Base-by-base conservation (phyloP, 2,113 vertebrate genomes). In the Anoplopoma fimbria region DNA sequence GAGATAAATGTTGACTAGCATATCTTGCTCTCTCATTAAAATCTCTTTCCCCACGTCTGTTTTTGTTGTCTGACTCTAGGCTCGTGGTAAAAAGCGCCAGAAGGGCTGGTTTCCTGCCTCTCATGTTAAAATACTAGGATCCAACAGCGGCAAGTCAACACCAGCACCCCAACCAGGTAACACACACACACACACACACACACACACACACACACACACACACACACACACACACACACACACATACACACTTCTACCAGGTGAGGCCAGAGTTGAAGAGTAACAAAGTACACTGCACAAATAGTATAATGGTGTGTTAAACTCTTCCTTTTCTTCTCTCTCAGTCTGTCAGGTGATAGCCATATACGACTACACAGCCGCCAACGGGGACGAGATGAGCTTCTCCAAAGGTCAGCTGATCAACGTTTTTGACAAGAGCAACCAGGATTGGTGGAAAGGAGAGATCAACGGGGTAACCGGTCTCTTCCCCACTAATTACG, bases 361-460 rank as follows among this genome's bases (percentile, higher is more conserved):
- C 2, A 96, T 99, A 93, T 99, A 99, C 0, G 98, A 99, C 91
- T 99, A 99, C 69, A 83, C 63, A 0, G 98, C 98, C 0, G 97
- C 95, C 89, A 99, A 97, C 1, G 93, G 95, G 85, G 97, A 99
- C 0, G 98, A 99, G 91, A 95, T 99, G 75, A 99, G 93, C 84
- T 99, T 99, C 94, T 96, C 96, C 85, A 97, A 97, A 91, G 96
- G 96, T 67, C 98, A 99, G 69, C 90, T 97, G 58, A 97, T 99
- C 69, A 98, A 94, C 17, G 97, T 99, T 17, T 87, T 97, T 62
- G 97, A 94, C 93, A 99, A 97, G 89, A 97, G 95, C 25, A 87
- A 99, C 69, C 95, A 95, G 42, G 98, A 99, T 76, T 99, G 98
- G 98, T 99, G 98, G 98, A 98, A 96, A 92, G 98, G 98, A 83